phyloP scores from a whole-genome alignment of 2,888 invertebrate genomes.

The Platycheirus albimanus region DNA sequence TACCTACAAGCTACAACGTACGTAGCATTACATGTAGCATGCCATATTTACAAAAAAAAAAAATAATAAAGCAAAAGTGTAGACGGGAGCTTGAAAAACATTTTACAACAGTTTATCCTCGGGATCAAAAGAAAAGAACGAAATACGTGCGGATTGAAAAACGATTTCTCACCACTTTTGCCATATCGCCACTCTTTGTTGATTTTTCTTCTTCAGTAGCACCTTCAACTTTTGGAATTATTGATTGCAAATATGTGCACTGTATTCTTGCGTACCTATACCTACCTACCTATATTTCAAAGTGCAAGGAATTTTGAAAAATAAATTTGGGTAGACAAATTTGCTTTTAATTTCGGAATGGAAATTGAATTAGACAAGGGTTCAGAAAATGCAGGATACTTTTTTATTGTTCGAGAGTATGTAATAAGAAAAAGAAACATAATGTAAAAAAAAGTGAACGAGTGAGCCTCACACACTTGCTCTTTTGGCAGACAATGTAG shows the following conservation, averaged over 20 bases:
- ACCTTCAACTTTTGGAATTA: slow-evolving; percentile 54
- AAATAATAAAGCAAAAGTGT: slow-evolving; percentile 4
- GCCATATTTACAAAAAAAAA: not conserved
- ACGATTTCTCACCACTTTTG: slow-evolving; percentile 65
- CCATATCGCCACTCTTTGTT: slow-evolving; percentile 22
- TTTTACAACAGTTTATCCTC: slow-evolving; percentile 64
- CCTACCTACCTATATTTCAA: no score
- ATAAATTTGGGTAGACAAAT: no score
- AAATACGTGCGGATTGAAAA: slow-evolving; percentile 66
- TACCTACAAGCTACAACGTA: no score
- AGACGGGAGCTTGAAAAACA: slow-evolving; percentile 51
- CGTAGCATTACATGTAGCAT: not conserved
- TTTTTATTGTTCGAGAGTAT: no score
- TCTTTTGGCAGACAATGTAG: no score
- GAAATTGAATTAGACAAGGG: not conserved
- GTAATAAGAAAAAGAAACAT: no score
- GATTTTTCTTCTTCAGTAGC: slow-evolving; percentile 21
- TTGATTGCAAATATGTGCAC: slow-evolving; percentile 64
- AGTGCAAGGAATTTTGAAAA: not conserved
- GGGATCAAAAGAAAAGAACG: slow-evolving; percentile 56
- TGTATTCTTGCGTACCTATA: slow-evolving; percentile 19
- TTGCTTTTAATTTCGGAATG: not conserved
- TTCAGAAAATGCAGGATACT: not conserved
- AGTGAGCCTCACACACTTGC: no score
- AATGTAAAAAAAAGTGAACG: no score